These are phyloP conservation scores for Diorhabda sublineata DNA, from an alignment of 1,140 invertebrate species.

Conservation along the genomic window DNA sequence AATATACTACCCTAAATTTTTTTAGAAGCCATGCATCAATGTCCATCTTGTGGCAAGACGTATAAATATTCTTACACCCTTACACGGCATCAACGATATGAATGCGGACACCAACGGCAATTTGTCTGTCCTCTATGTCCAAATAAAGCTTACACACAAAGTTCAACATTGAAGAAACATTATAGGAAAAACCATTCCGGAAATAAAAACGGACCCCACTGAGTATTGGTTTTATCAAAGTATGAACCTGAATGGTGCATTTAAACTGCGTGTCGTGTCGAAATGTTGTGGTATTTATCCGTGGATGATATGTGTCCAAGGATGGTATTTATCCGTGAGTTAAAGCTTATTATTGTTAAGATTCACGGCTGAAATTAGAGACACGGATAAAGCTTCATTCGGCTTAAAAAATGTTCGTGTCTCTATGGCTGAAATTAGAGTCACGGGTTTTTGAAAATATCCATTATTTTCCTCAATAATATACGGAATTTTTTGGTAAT, in stretches of 20 bases:
- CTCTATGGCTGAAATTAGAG: too few species aligned
- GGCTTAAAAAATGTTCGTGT: too few species aligned
- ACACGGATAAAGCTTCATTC: too few species aligned
- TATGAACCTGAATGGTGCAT: not conserved
- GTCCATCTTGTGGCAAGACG: not conserved
- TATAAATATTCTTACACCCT: constrained; percentile 14
- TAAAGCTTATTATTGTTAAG: too few species aligned
- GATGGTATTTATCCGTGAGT: too few species aligned
- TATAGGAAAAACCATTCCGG: constrained; percentile 1
- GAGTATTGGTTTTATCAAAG: too few species aligned
- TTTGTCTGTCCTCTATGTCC: constrained; percentile 10
- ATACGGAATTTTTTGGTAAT: too few species aligned
- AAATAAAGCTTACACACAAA: constrained; percentile 12
- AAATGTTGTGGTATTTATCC: not conserved
- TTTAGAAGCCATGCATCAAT: constrained; percentile 8
- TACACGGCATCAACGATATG: constrained; percentile 10
- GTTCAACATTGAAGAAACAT: constrained; percentile 6
- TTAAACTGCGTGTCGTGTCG: not conserved
- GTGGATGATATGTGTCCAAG: too few species aligned
- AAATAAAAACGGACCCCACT: too few species aligned
- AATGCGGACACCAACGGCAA: constrained; percentile 6
- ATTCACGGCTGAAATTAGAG: too few species aligned
- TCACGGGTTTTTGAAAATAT: too few species aligned
- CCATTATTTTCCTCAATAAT: too few species aligned
- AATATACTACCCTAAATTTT: not conserved